Conservation (phyloP, 2,888 invertebrate species). For the Urechis unicinctus region DNA sequence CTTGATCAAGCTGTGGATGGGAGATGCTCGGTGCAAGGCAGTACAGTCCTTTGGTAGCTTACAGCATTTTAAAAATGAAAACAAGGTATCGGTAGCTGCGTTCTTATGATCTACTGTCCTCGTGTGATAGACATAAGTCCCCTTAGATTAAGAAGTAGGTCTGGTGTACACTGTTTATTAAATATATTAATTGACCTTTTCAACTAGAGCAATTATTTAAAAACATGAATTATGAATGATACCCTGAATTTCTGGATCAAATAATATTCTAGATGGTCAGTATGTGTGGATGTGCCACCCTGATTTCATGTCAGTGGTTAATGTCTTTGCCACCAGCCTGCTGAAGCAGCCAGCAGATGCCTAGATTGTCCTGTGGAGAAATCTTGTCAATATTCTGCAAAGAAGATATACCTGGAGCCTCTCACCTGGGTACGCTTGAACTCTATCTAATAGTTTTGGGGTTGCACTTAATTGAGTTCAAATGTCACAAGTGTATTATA, state of each 20-base stretch:
- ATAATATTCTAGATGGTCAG: too few species aligned
- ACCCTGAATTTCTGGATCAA: too few species aligned
- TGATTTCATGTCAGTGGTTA: not conserved
- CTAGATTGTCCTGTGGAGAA: slow-evolving; percentile 48
- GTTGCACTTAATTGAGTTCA: too few species aligned
- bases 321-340: slow-evolving; percentile 32
- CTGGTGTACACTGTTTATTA: not conserved
- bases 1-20: slow-evolving; percentile 50
- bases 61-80: slow-evolving; percentile 42
- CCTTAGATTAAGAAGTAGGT: too few species aligned
- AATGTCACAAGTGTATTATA: too few species aligned
- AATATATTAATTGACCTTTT: too few species aligned
- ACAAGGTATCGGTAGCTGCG: slow-evolving; percentile 37
- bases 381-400: slow-evolving; percentile 51
- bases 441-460: too few species aligned
- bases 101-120: too few species aligned
- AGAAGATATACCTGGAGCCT: slow-evolving; percentile 43
- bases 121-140: too few species aligned
- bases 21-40: slow-evolving; percentile 29
- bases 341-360: slow-evolving; percentile 46
- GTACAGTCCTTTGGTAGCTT: slow-evolving; percentile 48
- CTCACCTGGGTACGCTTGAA: slow-evolving; percentile 27
- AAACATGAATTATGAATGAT: too few species aligned
- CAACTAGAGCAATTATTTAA: too few species aligned
- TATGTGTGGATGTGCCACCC: not conserved